These are phyloP conservation scores for Chymomyza costata DNA, from an alignment of 1,140 invertebrate species.

Conservation along the genomic window DNA sequence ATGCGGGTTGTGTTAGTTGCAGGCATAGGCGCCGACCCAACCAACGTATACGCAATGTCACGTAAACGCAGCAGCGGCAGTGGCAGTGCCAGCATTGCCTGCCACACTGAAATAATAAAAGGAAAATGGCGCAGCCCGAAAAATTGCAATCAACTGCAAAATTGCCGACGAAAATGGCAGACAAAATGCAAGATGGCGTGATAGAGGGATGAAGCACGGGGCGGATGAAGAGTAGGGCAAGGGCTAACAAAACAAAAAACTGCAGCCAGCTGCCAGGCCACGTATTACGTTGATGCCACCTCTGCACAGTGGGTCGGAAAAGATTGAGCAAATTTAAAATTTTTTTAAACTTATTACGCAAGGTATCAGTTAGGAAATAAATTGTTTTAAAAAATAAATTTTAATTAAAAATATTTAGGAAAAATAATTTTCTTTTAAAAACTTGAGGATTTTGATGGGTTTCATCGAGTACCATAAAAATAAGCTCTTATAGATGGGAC, in stretches of 20 bases:
- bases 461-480: too few relatives aligned
- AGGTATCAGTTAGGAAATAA: too few relatives aligned
- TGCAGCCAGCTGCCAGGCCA: conserved; percentile 67
- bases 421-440: too few relatives aligned
- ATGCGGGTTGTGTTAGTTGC: conserved; percentile 1
- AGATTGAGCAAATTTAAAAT: too few relatives aligned
- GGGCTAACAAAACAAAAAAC: conserved; percentile 40
- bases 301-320: too few relatives aligned
- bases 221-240: conserved; percentile 8
- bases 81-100: background rate
- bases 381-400: too few relatives aligned
- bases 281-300: conserved; percentile 52
- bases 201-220: too few relatives aligned
- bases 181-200: conserved; percentile 27
- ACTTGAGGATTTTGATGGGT: too few relatives aligned
- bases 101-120: conserved; percentile 10
- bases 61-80: conserved; percentile 12
- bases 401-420: too few relatives aligned
- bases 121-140: conserved; percentile 64
- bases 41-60: conserved; percentile 67
- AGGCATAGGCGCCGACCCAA: conserved; percentile 35
- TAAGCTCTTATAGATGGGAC: too few relatives aligned
- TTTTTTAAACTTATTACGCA: too few relatives aligned
- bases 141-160: conserved; percentile 74
- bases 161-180: conserved; percentile 72